Evolutionary conservation across 2,888 invertebrate genomes (phyloP).

Genomic region (Scaptomyza flava): DNA sequence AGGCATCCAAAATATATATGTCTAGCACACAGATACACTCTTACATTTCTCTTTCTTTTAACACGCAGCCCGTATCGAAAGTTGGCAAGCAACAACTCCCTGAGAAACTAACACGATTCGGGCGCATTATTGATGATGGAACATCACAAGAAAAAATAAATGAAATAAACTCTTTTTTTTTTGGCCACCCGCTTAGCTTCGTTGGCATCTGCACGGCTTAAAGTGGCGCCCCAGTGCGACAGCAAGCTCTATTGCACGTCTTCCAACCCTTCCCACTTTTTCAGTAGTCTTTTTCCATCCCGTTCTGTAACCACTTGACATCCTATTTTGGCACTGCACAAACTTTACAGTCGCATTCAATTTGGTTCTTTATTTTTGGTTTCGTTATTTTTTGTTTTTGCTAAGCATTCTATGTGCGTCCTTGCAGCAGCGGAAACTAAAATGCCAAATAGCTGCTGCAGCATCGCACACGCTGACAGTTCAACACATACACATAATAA

Average conservation of each 20-base stretch:
- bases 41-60: not conserved
- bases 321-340: slow-evolving; percentile 36
- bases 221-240: slow-evolving; percentile 26
- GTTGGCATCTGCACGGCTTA: slow-evolving; percentile 27
- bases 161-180: slow-evolving; percentile 7
- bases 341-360: slow-evolving; percentile 40
- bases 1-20: not conserved
- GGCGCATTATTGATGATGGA: slow-evolving; percentile 67
- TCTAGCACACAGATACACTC: not conserved
- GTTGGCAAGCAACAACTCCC: slow-evolving; percentile 26
- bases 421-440: slow-evolving; percentile 52
- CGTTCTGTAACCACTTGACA: not conserved
- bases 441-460: slow-evolving; percentile 46
- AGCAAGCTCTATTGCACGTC: slow-evolving; percentile 7
- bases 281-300: not conserved
- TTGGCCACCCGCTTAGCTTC: slow-evolving; percentile 28
- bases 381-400: slow-evolving; percentile 23
- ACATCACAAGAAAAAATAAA: slow-evolving; percentile 10
- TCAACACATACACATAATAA: slow-evolving; percentile 31
- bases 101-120: slow-evolving; percentile 38
- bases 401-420: slow-evolving; percentile 68
- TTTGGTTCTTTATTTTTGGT: not conserved
- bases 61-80: slow-evolving; percentile 11
- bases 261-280: not conserved
- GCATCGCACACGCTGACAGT: slow-evolving; percentile 16